Conservation (phyloP, 2,113 vertebrate species). For the Sebastes schlegelii region DNA sequence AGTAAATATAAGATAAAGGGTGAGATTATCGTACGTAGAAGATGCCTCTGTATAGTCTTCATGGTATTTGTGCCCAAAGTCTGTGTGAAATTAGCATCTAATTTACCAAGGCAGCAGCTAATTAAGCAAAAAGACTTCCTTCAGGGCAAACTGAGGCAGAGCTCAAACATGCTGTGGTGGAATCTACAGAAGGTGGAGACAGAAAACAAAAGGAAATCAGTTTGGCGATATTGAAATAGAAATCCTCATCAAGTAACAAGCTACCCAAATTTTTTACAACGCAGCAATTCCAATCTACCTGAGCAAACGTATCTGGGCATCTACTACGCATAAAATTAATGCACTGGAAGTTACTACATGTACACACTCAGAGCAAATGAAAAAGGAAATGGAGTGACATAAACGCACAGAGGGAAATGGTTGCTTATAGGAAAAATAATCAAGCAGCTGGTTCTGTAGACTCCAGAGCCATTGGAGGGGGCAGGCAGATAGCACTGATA, state of each 20-base stretch:
- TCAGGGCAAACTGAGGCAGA: slow-evolving; percentile 27
- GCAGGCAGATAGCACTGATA: background rate
- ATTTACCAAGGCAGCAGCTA: slow-evolving; percentile 42
- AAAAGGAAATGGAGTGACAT: slow-evolving; percentile 31
- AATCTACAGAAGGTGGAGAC: slow-evolving; percentile 1
- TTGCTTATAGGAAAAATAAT: slow-evolving; percentile 2
- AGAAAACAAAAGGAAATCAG: slow-evolving; percentile 18
- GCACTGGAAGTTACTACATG: slow-evolving; percentile 39
- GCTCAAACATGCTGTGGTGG: background rate
- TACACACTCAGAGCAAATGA: background rate
- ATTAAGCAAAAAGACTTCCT: slow-evolving; percentile 42
- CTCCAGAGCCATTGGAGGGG: background rate
- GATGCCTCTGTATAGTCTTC: slow-evolving; percentile 2
- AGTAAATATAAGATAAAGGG: slow-evolving; percentile 4
- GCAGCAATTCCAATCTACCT: slow-evolving; percentile 7
- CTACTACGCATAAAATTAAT: slow-evolving; percentile 42
- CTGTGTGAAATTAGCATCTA: slow-evolving; percentile 36
- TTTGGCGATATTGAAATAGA: slow-evolving; percentile 25
- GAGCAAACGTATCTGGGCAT: slow-evolving; percentile 4
- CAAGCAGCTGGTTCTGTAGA: background rate
- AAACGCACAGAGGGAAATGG: background rate
- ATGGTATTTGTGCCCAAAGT: slow-evolving; percentile 16
- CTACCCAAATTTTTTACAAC: slow-evolving; percentile 17
- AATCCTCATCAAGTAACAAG: slow-evolving; percentile 20
- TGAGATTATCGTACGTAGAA: background rate